phyloP scores from a whole-genome alignment of 2,797 vertebrate species.

The Halcyon chelicuti region DNA sequence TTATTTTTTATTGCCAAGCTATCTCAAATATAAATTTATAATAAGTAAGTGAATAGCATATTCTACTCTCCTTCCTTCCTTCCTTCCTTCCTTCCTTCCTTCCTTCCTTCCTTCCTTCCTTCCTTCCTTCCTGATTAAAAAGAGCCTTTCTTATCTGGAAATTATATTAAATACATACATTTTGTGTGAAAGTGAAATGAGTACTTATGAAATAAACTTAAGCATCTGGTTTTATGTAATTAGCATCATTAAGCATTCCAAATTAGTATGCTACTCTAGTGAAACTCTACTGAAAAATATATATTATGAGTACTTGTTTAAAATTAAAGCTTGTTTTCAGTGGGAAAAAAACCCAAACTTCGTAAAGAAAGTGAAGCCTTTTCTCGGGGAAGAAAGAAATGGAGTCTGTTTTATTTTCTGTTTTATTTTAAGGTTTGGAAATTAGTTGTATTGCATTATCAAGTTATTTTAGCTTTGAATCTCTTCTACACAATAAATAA shows the following conservation, averaged over 20 bases:
- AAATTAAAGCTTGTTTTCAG: background rate
- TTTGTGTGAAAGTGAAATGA: background rate
- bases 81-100: too few species aligned
- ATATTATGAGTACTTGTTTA: background rate
- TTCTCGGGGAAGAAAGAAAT: background rate
- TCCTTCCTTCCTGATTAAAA: background rate
- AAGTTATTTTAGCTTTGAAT: background rate
- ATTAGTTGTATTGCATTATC: background rate
- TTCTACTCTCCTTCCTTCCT: background rate
- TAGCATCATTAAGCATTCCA: background rate
- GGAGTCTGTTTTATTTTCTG: background rate
- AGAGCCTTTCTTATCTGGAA: background rate
- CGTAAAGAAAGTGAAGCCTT: background rate
- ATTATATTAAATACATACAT: background rate
- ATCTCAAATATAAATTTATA: background rate
- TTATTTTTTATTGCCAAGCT: background rate
- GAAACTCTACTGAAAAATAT: background rate
- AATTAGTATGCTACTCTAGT: background rate
- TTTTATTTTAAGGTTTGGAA: background rate
- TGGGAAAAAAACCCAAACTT: background rate
- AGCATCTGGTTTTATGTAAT: slow-evolving; percentile 14
- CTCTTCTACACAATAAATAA: background rate
- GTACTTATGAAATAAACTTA: slow-evolving; percentile 20
- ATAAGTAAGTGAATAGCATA: background rate
- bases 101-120: too few species aligned